Evolutionary conservation across 1,140 invertebrate species (phyloP).

Genomic region (Drosophila mojavensis): DNA sequence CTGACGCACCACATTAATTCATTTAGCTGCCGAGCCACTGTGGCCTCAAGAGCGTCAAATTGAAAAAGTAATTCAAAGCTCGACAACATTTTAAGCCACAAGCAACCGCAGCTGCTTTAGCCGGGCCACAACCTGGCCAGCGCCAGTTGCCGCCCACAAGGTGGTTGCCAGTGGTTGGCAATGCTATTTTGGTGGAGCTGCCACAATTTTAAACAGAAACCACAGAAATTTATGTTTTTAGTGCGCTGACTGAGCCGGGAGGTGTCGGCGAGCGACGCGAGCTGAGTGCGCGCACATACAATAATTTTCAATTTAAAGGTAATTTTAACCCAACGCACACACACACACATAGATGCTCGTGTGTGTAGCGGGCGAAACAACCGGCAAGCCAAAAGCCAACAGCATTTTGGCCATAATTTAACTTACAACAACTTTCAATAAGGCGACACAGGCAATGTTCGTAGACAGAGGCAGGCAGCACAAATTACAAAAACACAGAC

Average conservation of each 20-base stretch:
- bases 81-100: slow-evolving; percentile 46
- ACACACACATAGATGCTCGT: slow-evolving; percentile 18
- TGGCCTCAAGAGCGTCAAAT: slow-evolving; percentile 62
- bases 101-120: slow-evolving; percentile 16
- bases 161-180: background rate
- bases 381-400: slow-evolving; percentile 24
- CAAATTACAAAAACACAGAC: slow-evolving; percentile 33
- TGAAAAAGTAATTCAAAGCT: slow-evolving; percentile 77
- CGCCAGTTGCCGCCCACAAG: slow-evolving; percentile 26
- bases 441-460: slow-evolving; percentile 54
- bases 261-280: slow-evolving; percentile 56
- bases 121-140: background rate
- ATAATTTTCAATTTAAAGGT: slow-evolving; percentile 83
- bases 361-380: slow-evolving; percentile 43
- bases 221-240: slow-evolving; percentile 77
- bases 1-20: slow-evolving; percentile 67
- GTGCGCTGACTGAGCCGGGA: slow-evolving; percentile 21
- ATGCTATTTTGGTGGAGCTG: slow-evolving; percentile 10
- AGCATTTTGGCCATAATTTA: slow-evolving; percentile 79
- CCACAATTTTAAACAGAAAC: slow-evolving; percentile 72
- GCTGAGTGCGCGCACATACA: slow-evolving; percentile 78
- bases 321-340: slow-evolving; percentile 63
- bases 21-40: slow-evolving; percentile 64
- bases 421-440: slow-evolving; percentile 82
- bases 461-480: slow-evolving; percentile 24